Evolutionary conservation across 2,797 vertebrate genomes (phyloP), one percentile per base, ranked within the genome.

Genomic region (Leptodactylus fallax): DNA sequence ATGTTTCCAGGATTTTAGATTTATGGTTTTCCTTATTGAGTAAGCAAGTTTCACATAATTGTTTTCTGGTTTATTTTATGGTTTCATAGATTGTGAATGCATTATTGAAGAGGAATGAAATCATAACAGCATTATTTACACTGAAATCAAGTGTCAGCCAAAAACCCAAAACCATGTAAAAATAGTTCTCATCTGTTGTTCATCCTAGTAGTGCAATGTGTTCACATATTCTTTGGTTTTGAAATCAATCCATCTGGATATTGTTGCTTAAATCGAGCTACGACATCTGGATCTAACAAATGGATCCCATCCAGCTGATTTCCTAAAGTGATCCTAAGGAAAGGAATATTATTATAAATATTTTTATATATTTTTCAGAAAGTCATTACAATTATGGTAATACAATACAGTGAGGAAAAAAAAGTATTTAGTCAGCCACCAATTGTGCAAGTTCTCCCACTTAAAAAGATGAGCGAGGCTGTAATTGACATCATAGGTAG

Each of bases 271-370:
- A 98, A 98, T 36, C 96, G 96, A 47, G 96, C 96, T 78, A 98
- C 97, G 0, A 98, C 97, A 12, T 98, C 97, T 0, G 97, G 97
- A 90, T 98, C 97, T 92, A 98, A 88, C 55, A 98, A 94, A 82
- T 98, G 97, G 89, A 98, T 98, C 6, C 97, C 97, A 27, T 98
- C 97, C 45, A 98, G 91, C 92, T 98, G 97, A 92, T 98, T 98
- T 86, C 97, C 97, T 3, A 98, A 94, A 1, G 97, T 98, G 85
- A 98, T 93, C 97, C 97, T 98, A 78, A 58, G 90, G n/a, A n/a
- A n/a, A n/a, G 83, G 25, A 86, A 90, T n/a, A n/a, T n/a, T 11
- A 82, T 65, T 36, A 16, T 1, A 0, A n/a, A n/a, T n/a, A n/a
- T n/a, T n/a, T n/a, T n/a, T n/a, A n/a, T n/a, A n/a, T n/a, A n/a